Percentiles rank a stretch among this genome's conserved stretches.
These are phyloP conservation scores for Drosophila meridionalis DNA, from an alignment of 2,888 invertebrate genomes.

Conservation along the genomic window DNA sequence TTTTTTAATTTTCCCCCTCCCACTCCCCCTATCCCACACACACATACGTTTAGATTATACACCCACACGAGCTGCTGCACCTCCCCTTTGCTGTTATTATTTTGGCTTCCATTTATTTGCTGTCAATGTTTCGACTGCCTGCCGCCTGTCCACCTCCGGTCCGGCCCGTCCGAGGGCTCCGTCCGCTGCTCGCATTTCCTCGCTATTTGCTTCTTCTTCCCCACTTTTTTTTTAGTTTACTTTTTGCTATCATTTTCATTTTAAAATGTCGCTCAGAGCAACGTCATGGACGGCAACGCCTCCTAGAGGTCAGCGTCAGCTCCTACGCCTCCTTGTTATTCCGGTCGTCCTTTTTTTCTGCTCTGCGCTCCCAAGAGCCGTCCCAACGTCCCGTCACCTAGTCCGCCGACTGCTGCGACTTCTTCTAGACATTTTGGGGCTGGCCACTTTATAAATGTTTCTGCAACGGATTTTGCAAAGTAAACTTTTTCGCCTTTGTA, in stretches of 20 bases:
- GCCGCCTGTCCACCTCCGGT: slow-evolving; percentile 45
- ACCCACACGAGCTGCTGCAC: slow-evolving; percentile 40
- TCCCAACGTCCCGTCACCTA: slow-evolving; percentile 12
- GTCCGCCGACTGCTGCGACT: slow-evolving; percentile 16
- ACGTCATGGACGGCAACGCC: slow-evolving; percentile 55
- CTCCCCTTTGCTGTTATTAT: slow-evolving; percentile 82
- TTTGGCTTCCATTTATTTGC: slow-evolving; percentile 82
- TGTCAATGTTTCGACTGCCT: slow-evolving; percentile 77
- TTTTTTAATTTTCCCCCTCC: slow-evolving; percentile 28
- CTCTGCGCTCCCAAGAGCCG: slow-evolving; percentile 11
- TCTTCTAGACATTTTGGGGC: slow-evolving; percentile 44
- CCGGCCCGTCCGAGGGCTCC: slow-evolving; percentile 18
- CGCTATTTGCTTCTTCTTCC: slow-evolving; percentile 4
- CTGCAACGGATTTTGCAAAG: slow-evolving; percentile 79
- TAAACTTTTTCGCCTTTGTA: slow-evolving; percentile 77
- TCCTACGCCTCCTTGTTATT: slow-evolving; percentile 45
- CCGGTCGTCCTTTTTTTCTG: slow-evolving; percentile 43
- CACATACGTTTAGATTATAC: slow-evolving; percentile 1
- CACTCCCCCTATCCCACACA: slow-evolving; percentile 8
- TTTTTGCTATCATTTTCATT: slow-evolving; percentile 76
- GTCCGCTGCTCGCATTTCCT: slow-evolving; percentile 30
- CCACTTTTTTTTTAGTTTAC: background rate
- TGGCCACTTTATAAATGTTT: slow-evolving; percentile 80
- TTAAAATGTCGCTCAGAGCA: slow-evolving; percentile 74
- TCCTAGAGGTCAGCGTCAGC: slow-evolving; percentile 61